Evolutionary conservation across 2,797 vertebrate species (phyloP).

Genomic region (Psittacula derbiana): DNA sequence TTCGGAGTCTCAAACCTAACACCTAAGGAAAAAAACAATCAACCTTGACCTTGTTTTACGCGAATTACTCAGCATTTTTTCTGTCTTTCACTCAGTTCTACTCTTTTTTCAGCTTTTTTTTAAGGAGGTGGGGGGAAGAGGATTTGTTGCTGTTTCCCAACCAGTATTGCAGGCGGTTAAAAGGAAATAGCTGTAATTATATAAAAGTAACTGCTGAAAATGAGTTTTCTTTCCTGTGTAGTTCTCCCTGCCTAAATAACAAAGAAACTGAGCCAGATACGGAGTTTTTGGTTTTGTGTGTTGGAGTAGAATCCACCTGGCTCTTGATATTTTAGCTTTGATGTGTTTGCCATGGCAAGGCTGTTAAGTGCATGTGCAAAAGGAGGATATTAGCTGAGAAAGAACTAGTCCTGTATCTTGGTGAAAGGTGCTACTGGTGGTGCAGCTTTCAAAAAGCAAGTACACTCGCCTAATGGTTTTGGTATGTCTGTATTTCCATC

Average conservation of each 20-base stretch:
- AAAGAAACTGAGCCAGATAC: not conserved
- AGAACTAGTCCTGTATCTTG: not conserved
- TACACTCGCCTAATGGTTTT: not conserved
- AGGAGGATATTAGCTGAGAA: not conserved
- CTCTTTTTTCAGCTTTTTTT: not conserved
- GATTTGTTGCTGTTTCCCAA: not conserved
- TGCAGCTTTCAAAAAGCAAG: not conserved
- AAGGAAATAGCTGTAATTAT: not conserved
- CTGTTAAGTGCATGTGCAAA: not conserved
- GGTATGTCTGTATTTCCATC: rapidly evolving
- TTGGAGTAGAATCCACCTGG: not conserved
- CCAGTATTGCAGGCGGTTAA: not conserved
- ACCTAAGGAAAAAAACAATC: not conserved
- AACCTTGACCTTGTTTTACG: not conserved
- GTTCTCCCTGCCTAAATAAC: not conserved
- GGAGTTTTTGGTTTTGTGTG: not conserved
- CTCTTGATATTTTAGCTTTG: not conserved
- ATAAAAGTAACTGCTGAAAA: not conserved
- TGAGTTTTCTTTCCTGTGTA: not conserved
- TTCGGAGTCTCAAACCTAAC: not conserved
- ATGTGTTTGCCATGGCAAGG: not conserved
- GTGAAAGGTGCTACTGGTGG: not conserved
- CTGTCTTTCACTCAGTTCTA: not conserved
- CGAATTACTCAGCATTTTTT: not conserved
- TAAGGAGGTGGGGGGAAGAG: not conserved